These are phyloP conservation scores for Epizoanthus ramosus DNA, from an alignment of 92 coral and sea anemone species.

Conservation along the genomic window DNA sequence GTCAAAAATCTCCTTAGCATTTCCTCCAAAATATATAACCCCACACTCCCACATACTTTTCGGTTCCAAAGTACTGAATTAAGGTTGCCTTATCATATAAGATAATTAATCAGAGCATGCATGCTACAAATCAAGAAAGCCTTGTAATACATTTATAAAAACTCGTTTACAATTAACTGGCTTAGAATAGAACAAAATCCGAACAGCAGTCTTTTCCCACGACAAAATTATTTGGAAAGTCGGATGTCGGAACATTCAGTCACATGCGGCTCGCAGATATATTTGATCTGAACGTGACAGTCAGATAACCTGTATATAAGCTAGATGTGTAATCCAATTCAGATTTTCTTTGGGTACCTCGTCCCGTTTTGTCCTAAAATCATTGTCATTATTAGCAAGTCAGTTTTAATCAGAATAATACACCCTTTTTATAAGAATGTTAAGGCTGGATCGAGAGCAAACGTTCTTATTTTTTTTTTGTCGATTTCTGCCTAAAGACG, in stretches of 20 bases:
- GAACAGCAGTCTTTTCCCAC: constrained; percentile 6
- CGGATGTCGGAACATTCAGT: neutral
- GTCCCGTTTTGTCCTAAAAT: neutral
- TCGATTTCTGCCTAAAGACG: too few relatives aligned
- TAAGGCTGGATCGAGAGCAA: neutral
- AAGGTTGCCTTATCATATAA: too few relatives aligned
- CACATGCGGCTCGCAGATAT: neutral
- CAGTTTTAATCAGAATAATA: constrained; percentile 6
- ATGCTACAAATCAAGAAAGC: too few relatives aligned
- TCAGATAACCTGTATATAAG: neutral
- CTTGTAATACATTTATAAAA: too few relatives aligned
- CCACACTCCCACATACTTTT: too few relatives aligned
- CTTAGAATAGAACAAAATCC: too few relatives aligned
- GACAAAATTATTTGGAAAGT: neutral
- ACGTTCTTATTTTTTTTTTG: too few relatives aligned
- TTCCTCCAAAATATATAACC: too few relatives aligned
- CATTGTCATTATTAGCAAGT: neutral
- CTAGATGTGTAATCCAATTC: constrained; percentile 10
- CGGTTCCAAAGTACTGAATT: too few relatives aligned
- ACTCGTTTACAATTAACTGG: too few relatives aligned
- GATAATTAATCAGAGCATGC: too few relatives aligned
- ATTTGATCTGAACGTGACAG: neutral
- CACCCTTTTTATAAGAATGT: neutral
- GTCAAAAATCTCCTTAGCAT: too few relatives aligned
- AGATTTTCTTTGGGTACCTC: neutral